phyloP scores from a whole-genome alignment of 2,797 vertebrate genomes.

The Merluccius polli region DNA sequence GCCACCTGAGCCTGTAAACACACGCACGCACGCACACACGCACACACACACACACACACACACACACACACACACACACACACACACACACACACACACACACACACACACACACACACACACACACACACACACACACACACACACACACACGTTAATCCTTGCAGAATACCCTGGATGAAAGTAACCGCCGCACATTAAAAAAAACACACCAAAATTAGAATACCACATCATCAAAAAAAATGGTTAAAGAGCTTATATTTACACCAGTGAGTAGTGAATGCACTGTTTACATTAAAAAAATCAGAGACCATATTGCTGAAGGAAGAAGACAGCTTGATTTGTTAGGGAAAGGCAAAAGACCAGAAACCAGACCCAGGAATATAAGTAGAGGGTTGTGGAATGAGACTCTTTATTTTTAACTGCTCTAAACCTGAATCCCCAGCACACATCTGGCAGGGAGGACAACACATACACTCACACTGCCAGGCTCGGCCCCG shows the following conservation, averaged over 20 bases:
- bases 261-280: neutral
- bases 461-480: constrained; percentile 37
- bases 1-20: constrained; percentile 74
- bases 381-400: constrained; percentile 61
- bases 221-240: neutral
- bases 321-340: neutral
- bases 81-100: constrained; percentile 28
- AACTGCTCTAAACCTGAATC: constrained; percentile 48
- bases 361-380: constrained; percentile 29
- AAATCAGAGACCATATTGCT: neutral
- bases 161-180: neutral
- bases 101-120: constrained; percentile 21
- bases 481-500: too few relatives aligned
- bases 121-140: constrained; percentile 2
- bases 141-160: neutral
- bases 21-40: constrained; percentile 25
- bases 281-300: neutral
- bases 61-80: constrained; percentile 30
- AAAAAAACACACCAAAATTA: constrained; percentile 1
- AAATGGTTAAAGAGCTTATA: neutral
- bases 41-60: constrained; percentile 29
- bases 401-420: constrained; percentile 57
- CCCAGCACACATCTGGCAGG: constrained; percentile 49
- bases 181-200: neutral
- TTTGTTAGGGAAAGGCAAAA: neutral